Evolutionary conservation across 2,888 invertebrate species (phyloP), one percentile per base, ranked within the genome.

Genomic region (Drosophila histrio): DNA sequence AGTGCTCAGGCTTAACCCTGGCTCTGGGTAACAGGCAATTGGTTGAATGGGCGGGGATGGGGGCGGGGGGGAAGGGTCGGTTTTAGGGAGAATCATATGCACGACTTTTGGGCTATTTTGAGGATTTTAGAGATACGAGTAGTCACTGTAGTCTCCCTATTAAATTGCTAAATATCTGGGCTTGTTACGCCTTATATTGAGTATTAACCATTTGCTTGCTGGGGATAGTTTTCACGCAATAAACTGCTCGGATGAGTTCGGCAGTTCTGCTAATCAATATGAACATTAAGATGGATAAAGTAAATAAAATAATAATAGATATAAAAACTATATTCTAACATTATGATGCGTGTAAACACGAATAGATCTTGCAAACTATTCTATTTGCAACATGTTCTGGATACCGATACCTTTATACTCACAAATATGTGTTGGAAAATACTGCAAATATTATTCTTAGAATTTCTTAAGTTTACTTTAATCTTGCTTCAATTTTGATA

Each of bases 1-100:
- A 82, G 76, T 59, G 66, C 81, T 68, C 22, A 15, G 70, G 82
- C 87, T 82, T 85, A 82, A 65, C 62, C 65, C 49, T 11, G 72
- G 46, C 65, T 72, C 69, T 49, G 38, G 21, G 11, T 49, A 39
- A 28, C 17, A 17, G 26, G 11, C 26, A 2, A 28, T 28, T 8
- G 17, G 15, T 8, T 11, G 15, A 5, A 26, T 43, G 15, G 15
- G 32, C n/a, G 44, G 28, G n/a, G 11, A 15, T 28, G 32, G 7
- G n/a, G 5, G n/a, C 8, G 2, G 8, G 3, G 22, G 6, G 2
- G 17, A 19, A 11, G 11, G 4, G 32, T 8, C 28, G 6, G 47
- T n/a, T n/a, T n/a, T n/a, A 6, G 34, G 3, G 1, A 22, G 13
- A 7, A 7, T 6, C 6, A 19, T n/a, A 34, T 28, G 46, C 49